Conservation (phyloP, 2,797 vertebrate genomes). For the Ciconia nigra region DNA sequence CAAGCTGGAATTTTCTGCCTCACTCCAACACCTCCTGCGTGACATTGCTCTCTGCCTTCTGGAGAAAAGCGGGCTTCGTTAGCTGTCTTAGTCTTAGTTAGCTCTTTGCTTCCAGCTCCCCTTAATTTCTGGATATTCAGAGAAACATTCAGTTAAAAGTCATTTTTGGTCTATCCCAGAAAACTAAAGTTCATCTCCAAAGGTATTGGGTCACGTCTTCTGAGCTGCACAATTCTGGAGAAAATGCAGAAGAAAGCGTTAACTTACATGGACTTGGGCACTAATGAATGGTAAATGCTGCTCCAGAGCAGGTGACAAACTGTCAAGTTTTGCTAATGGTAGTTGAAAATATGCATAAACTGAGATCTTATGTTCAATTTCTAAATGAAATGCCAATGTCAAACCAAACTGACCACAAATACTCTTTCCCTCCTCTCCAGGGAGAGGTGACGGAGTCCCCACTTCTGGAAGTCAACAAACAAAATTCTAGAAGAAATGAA, state of each 20-base stretch:
- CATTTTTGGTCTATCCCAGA: background rate
- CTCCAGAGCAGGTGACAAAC: background rate
- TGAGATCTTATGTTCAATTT: background rate
- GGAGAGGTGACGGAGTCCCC: background rate
- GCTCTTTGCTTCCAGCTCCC: background rate
- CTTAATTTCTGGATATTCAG: background rate
- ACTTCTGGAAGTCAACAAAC: background rate
- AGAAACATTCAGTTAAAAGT: background rate
- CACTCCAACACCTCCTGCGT: background rate
- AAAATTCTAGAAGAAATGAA: background rate
- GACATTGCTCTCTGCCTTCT: background rate
- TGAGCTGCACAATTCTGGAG: background rate
- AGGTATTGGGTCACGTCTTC: background rate
- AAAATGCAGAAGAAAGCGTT: background rate
- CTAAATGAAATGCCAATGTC: background rate
- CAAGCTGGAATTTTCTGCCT: background rate
- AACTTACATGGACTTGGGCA: background rate
- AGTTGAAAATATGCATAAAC: background rate
- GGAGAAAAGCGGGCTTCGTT: rapidly evolving
- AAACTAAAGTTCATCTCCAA: background rate
- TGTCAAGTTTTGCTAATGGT: background rate
- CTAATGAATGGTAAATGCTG: background rate
- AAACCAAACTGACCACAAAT: background rate
- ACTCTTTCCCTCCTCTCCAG: background rate
- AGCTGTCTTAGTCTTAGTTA: background rate